Evolutionary conservation across 2,113 vertebrate species (phyloP).

Genomic region (Bagarius yarrelli): DNA sequence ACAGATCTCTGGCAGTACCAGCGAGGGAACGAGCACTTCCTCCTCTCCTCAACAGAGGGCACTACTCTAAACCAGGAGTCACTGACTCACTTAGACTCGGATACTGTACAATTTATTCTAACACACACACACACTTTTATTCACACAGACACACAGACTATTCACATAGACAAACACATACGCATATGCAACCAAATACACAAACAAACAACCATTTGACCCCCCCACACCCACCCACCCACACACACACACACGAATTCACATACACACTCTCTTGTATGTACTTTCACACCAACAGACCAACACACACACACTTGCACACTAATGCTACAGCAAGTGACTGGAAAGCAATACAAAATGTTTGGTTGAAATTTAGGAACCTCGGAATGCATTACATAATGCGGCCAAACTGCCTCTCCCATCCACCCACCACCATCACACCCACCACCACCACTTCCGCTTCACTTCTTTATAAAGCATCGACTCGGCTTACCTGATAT

Average conservation of each 20-base stretch:
- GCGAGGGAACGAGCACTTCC: constrained; percentile 2
- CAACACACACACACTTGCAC: no score
- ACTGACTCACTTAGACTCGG: neutral
- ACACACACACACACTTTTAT: neutral
- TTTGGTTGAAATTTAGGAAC: neutral
- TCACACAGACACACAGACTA: no score
- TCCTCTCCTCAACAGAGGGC: constrained; percentile 42
- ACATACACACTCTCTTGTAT: neutral
- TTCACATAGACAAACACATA: no score
- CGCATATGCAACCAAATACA: no score
- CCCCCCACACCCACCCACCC: neutral
- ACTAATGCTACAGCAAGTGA: no score
- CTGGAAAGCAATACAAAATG: no score
- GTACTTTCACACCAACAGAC: no score
- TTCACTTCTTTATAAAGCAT: neutral
- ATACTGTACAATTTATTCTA: neutral
- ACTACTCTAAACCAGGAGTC: neutral
- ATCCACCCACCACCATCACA: neutral
- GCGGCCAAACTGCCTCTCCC: neutral
- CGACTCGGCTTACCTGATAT: constrained; percentile 60
- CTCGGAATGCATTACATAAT: neutral
- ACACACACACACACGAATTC: neutral
- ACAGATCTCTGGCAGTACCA: neutral
- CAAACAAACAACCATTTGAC: no score
- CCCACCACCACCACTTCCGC: neutral